Percentiles rank a stretch among this genome's conserved stretches.
Evolutionary conservation across 2,797 vertebrate genomes (phyloP).

Genomic region (Sandelia bainsii): DNA sequence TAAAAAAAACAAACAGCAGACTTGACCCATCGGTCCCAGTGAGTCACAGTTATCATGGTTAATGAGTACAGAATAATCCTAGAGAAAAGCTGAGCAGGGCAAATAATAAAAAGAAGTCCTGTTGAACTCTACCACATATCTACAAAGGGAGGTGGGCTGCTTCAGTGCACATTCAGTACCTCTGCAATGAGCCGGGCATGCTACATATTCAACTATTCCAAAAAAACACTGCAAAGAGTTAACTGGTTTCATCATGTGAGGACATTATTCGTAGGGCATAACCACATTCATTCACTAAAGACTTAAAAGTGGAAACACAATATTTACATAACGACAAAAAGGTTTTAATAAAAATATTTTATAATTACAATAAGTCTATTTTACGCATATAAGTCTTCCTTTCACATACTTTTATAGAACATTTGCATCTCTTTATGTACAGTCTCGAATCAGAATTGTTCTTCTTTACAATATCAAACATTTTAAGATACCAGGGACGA

Average conservation of each 20-base stretch:
- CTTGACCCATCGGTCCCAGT: constrained; percentile 14
- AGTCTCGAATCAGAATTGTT: constrained; percentile 89
- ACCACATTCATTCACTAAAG: constrained; percentile 81
- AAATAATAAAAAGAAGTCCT: constrained; percentile 44
- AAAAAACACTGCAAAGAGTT: constrained; percentile 76
- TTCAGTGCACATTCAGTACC: constrained; percentile 77
- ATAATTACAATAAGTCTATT: constrained; percentile 99
- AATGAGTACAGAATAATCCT: constrained; percentile 68
- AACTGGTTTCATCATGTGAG: constrained; percentile 76
- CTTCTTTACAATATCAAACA: constrained; percentile 98
- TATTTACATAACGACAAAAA: constrained; percentile 96
- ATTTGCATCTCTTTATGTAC: constrained; percentile 95
- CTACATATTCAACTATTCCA: constrained; percentile 77
- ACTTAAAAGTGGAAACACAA: constrained; percentile 85
- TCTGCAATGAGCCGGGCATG: constrained; percentile 77
- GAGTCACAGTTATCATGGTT: constrained; percentile 52
- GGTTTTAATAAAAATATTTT: constrained; percentile 99
- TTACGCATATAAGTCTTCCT: constrained; percentile 95
- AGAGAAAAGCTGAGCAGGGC: constrained; percentile 58
- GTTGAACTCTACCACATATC: constrained; percentile 64
- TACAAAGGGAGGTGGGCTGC: constrained; percentile 60
- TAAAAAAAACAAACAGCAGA: constrained; percentile 27
- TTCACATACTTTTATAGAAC: constrained; percentile 98
- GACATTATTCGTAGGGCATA: constrained; percentile 82
- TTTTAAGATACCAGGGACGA: constrained; percentile 88